Evolutionary conservation across 53 echinoderm and acorn worm genomes (phyloP).

Genomic region (Stichopus horrens): DNA sequence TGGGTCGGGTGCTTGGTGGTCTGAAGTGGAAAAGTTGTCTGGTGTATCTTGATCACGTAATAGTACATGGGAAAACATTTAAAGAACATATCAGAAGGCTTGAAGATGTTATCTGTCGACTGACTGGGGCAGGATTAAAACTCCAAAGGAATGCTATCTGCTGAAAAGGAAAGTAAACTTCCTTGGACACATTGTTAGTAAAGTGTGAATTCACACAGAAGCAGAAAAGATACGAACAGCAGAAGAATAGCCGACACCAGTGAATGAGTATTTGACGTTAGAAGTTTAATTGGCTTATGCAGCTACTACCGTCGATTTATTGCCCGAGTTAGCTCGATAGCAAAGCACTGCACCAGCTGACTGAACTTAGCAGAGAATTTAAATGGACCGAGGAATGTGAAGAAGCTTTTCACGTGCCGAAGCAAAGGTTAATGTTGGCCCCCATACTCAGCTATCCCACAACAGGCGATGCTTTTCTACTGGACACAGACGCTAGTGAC

Average conservation of each 20-base stretch:
- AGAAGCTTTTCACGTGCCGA: neutral
- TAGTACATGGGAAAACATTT: neutral
- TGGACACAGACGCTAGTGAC: slow-evolving; percentile 30
- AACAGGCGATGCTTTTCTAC: neutral
- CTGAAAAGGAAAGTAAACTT: slow-evolving; percentile 49
- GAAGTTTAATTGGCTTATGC: slow-evolving; percentile 25
- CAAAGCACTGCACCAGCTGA: neutral
- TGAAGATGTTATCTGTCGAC: neutral
- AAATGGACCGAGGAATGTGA: neutral
- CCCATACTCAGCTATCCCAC: neutral
- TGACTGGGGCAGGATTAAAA: slow-evolving; percentile 43
- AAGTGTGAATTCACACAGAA: neutral
- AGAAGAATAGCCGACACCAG: neutral
- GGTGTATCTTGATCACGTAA: no score
- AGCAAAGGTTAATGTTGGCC: neutral
- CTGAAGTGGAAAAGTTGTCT: neutral
- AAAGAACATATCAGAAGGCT: no score
- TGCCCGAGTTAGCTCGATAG: neutral
- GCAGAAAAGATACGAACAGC: neutral
- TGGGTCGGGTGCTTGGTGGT: neutral
- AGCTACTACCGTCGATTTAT: slow-evolving; percentile 22
- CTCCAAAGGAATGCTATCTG: slow-evolving; percentile 62
- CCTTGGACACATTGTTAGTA: slow-evolving; percentile 44
- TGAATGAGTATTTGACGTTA: neutral
- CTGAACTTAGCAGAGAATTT: neutral